Base-by-base conservation (phyloP, 2,888 invertebrate genomes). In the Nomada lathburiana region DNA sequence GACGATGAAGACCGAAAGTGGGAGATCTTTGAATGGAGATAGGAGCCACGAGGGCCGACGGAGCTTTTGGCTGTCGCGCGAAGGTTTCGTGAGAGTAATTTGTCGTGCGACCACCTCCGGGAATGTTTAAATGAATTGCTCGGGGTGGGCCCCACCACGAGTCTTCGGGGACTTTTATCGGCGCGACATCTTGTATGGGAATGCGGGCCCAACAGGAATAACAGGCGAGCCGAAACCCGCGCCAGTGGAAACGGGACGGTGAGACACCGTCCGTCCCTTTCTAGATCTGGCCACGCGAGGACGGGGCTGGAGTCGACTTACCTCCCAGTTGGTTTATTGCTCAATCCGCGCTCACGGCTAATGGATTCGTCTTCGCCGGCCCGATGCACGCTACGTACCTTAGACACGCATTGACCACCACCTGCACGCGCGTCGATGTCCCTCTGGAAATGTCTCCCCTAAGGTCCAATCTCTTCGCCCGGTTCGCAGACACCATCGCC, bases 91-190 rank as follows among this genome's bases (percentile, higher is more conserved):
- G 88, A 90, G 92, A 93, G 94, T 94, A 94, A 94, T 94, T 94
- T 94, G 94, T 94, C 94, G 93, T 91, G 93, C 94, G 94, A 94
- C 94, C 94, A 94, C 94, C 94, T 93, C 89, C 90, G 92, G 94
- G 93, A 94, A 93, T 94, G 93, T 93, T 93, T 89, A 93, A 93
- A 94, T 94, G 94, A 94, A 94, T 93, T 92, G 93, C 92, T 91
- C 91, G 90, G 89, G 89, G 90, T 89, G 83, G 87, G 84, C 86
- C 87, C 82, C 71, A 80, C 87, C 88, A 86, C 87, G 85, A 88
- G 85, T 73, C 89, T 84, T 87, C 83, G 85, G 86, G 89, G 88
- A 88, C 86, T 90, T 92, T 93, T 94, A 94, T 94, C 94, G 93
- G 93, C 91, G 93, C 93, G 93, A 94, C 93, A 94, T 94, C 94